phyloP scores from a whole-genome alignment of 2,888 invertebrate genomes.

The Hecatera dysodea region DNA sequence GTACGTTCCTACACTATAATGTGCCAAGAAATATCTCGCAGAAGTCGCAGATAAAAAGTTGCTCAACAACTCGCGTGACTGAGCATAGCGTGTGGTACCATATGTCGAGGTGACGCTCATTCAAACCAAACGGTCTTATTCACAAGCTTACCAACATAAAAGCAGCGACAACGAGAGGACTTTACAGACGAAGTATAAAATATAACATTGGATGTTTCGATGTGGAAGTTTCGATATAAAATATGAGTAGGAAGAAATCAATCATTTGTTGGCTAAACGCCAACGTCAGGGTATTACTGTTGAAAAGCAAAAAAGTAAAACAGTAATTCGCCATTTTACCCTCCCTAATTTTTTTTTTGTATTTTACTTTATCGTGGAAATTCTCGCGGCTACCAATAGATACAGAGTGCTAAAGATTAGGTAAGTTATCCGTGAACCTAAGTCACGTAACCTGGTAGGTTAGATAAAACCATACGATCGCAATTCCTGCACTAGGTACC shows the following conservation, averaged over 20 bases:
- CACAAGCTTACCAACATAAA: conserved; percentile 6
- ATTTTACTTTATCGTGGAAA: neutral
- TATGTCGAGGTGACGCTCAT: conserved; percentile 12
- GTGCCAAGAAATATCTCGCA: conserved; percentile 12
- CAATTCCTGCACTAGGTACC: neutral
- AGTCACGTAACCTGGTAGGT: neutral
- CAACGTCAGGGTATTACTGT: conserved; percentile 31
- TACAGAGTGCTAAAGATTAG: neutral
- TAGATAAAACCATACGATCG: neutral
- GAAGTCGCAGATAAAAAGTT: conserved; percentile 37
- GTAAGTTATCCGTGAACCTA: neutral
- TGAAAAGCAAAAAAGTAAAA: conserved; percentile 30
- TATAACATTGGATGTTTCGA: conserved; percentile 2
- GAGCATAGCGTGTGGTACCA: conserved; percentile 46
- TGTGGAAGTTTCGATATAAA: conserved; percentile 28
- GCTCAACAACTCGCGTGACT: conserved; percentile 51
- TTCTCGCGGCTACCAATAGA: neutral
- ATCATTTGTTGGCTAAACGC: conserved; percentile 53
- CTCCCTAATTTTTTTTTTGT: conserved; percentile 5
- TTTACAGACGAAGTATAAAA: conserved; percentile 1
- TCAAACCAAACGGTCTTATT: conserved; percentile 48
- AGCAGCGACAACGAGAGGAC: conserved; percentile 1
- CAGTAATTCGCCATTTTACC: neutral
- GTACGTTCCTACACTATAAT: neutral
- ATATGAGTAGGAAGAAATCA: conserved; percentile 39